Evolutionary conservation across 35 echinoderm and acorn worm genomes (phyloP).

Genomic region (Apostichopus parvimensis): DNA sequence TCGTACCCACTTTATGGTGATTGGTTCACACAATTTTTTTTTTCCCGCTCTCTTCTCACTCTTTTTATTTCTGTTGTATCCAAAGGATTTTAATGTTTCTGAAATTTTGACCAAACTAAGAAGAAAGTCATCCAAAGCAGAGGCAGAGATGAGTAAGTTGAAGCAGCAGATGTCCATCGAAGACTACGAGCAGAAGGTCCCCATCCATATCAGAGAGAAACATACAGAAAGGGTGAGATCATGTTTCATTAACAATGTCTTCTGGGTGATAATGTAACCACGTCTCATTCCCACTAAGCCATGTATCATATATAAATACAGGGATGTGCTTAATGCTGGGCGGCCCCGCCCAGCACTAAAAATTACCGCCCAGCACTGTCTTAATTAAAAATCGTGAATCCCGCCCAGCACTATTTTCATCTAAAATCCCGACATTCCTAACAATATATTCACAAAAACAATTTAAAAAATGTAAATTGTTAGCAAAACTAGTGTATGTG

Average conservation of each 20-base stretch:
- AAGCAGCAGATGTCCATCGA: neutral
- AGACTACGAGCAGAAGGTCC: slow-evolving; percentile 13
- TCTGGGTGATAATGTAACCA: neutral
- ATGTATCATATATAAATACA: neutral
- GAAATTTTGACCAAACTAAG: neutral
- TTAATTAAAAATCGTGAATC: no score
- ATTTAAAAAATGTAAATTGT: no score
- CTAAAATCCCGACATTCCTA: no score
- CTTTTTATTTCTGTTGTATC: neutral
- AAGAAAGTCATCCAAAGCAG: neutral
- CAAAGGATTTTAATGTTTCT: neutral
- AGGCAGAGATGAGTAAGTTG: neutral
- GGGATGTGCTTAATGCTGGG: neutral
- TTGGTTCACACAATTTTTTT: neutral
- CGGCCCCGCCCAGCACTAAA: neutral
- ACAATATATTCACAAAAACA: no score
- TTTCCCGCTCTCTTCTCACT: neutral
- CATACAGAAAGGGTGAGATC: neutral
- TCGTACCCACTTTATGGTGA: neutral
- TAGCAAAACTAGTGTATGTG: no score
- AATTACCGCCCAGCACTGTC: no score
- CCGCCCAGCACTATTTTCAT: no score
- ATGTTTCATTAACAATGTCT: neutral
- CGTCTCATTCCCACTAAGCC: neutral
- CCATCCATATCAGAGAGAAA: slow-evolving; percentile 1